These are phyloP conservation scores for Calycopis cecrops DNA, from an alignment of 1,140 invertebrate genomes.

Conservation along the genomic window DNA sequence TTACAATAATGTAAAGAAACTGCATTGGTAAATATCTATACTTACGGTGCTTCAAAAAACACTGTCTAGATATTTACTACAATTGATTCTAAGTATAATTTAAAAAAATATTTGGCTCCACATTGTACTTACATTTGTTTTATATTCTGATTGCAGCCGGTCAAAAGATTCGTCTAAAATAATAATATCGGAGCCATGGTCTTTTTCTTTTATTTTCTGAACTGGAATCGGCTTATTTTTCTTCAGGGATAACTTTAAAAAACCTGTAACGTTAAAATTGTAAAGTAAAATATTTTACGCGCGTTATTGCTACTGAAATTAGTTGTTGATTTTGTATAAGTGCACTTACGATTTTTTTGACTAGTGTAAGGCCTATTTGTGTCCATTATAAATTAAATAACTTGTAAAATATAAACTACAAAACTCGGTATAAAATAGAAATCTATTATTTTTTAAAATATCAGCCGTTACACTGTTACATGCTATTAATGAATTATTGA, in stretches of 20 bases:
- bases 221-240: conserved; percentile 43
- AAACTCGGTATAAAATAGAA: conserved; percentile 12
- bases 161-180: conserved; percentile 61
- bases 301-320: background rate
- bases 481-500: too few relatives aligned
- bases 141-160: conserved; percentile 36
- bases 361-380: conserved; percentile 28
- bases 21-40: too few relatives aligned
- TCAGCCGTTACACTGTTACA: conserved; percentile 15
- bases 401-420: background rate
- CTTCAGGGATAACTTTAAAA: conserved; percentile 51
- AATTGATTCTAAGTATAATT: too few relatives aligned
- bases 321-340: background rate
- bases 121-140: conserved; percentile 40
- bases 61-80: too few relatives aligned
- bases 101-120: too few relatives aligned
- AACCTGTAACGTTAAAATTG: conserved; percentile 34
- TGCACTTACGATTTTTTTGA: conserved; percentile 42
- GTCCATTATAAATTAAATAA: conserved; percentile 34
- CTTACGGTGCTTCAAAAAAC: too few relatives aligned
- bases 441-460: background rate
- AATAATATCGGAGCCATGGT: conserved; percentile 46
- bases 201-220: conserved; percentile 32
- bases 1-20: too few relatives aligned
- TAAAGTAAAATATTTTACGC: conserved; percentile 1